Evolutionary conservation across 2,797 vertebrate genomes (phyloP).

Genomic region (Ficedula albicollis): DNA sequence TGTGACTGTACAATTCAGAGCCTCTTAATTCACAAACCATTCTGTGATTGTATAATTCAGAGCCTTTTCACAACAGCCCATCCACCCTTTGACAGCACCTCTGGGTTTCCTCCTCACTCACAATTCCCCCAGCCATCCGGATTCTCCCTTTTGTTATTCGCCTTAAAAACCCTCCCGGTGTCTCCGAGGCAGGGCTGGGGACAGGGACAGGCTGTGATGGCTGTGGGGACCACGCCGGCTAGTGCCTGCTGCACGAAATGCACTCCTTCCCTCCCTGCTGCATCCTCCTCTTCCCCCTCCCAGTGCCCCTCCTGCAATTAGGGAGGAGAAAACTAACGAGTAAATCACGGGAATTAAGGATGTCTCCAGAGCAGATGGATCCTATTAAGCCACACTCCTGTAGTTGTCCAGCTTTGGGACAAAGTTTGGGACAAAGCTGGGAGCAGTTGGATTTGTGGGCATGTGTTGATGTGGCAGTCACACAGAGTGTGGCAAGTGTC

Average conservation of each 20-base stretch:
- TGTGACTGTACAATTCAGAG: background rate
- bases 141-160: background rate
- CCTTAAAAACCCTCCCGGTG: background rate
- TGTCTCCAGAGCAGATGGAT: conserved; percentile 32
- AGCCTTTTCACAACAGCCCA: background rate
- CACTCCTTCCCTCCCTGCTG: no score
- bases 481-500: background rate
- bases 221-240: conserved; percentile 36
- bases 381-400: background rate
- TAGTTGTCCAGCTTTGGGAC: background rate
- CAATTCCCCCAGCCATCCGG: background rate
- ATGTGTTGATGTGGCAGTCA: background rate
- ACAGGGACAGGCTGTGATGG: background rate
- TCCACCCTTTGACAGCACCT: background rate
- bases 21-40: no score
- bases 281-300: background rate
- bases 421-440: background rate
- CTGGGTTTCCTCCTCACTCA: background rate
- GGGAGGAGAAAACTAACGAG: conserved; percentile 15
- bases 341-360: background rate
- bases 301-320: background rate
- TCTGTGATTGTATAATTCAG: background rate
- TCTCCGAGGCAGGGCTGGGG: background rate
- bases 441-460: background rate
- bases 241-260: background rate